These are phyloP conservation scores for Coregonus clupeaformis DNA, from an alignment of 2,113 vertebrate genomes.

Conservation along the genomic window DNA sequence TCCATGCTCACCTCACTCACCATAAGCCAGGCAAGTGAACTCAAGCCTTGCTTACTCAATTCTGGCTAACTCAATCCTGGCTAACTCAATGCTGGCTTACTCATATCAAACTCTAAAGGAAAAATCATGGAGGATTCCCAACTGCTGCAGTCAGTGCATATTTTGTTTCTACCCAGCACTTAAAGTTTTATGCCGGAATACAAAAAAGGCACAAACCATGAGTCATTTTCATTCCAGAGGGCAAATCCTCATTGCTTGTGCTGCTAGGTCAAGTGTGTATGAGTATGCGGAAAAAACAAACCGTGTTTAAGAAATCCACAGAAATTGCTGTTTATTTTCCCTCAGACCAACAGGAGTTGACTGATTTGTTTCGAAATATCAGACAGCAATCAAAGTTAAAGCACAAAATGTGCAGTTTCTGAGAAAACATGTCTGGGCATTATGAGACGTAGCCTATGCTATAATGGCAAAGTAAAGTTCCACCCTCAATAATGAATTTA, in stretches of 20 bases:
- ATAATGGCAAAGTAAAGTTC: neutral
- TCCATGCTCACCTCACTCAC: neutral
- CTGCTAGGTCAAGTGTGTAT: neutral
- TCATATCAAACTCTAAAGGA: neutral
- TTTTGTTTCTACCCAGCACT: slow-evolving; percentile 8
- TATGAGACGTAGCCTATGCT: neutral
- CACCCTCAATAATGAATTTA: neutral
- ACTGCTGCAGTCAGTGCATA: neutral
- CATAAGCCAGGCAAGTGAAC: neutral
- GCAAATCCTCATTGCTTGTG: neutral
- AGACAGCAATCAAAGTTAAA: neutral
- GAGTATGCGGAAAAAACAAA: neutral
- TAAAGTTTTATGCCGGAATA: neutral
- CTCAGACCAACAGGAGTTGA: neutral
- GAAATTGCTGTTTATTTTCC: slow-evolving; percentile 5
- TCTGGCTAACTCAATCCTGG: neutral
- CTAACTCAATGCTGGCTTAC: neutral
- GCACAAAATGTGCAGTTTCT: neutral
- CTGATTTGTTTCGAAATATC: slow-evolving; percentile 6
- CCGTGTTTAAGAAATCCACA: slow-evolving; percentile 9
- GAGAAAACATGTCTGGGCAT: neutral
- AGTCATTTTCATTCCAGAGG: slow-evolving; percentile 8
- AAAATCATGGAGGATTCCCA: neutral
- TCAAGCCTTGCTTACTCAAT: no score
- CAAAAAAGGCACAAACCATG: slow-evolving; percentile 17